phyloP scores from a whole-genome alignment of 2,888 invertebrate genomes.

The Acronicta psi region DNA sequence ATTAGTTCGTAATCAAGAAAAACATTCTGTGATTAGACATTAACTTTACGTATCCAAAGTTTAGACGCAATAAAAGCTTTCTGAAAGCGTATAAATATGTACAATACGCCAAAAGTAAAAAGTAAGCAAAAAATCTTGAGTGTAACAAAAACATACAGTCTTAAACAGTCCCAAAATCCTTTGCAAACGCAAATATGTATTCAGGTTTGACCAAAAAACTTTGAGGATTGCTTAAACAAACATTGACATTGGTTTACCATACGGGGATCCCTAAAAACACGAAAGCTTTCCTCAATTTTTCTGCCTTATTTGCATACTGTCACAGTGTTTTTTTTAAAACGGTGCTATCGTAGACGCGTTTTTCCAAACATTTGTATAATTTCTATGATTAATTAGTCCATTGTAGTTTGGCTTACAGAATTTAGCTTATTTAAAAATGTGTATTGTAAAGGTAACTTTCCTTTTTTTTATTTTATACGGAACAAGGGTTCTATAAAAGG shows the following conservation, averaged over 20 bases:
- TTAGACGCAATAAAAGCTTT: no score
- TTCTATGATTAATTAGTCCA: conserved; percentile 52
- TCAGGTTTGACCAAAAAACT: conserved; percentile 37
- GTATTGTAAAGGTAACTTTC: conserved; percentile 15
- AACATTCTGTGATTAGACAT: no score
- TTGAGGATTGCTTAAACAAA: conserved; percentile 35
- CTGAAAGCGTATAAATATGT: no score
- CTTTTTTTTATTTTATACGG: conserved; percentile 14
- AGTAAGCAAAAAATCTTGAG: background rate
- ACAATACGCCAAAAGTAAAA: no score
- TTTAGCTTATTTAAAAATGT: conserved; percentile 34
- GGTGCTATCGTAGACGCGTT: conserved; percentile 37
- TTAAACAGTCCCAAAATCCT: conserved; percentile 26
- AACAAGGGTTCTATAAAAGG: background rate
- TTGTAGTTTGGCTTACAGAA: conserved; percentile 36
- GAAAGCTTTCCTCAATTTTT: conserved; percentile 46
- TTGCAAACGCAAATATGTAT: conserved; percentile 18
- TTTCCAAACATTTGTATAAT: conserved; percentile 52
- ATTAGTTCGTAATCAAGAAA: no score
- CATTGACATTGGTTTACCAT: conserved; percentile 37
- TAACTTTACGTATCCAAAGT: no score
- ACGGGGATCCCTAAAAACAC: conserved; percentile 50
- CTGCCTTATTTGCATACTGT: conserved; percentile 62
- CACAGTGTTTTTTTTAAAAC: conserved; percentile 53
- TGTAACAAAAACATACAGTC: conserved; percentile 13